phyloP scores from a whole-genome alignment of 2,888 invertebrate species.

The Hypena proboscidalis region DNA sequence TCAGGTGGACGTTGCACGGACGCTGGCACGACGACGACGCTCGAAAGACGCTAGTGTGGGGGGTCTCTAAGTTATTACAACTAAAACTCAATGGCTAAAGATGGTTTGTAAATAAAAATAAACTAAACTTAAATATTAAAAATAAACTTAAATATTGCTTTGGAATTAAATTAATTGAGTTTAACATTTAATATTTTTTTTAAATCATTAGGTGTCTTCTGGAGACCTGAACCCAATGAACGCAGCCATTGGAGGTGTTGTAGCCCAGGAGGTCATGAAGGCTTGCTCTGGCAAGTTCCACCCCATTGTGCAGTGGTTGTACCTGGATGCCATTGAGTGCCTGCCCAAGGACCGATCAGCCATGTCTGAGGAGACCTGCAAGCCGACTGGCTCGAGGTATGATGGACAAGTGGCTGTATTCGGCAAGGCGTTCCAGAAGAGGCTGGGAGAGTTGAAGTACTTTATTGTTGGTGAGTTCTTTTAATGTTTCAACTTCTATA shows the following conservation, averaged over 20 bases:
- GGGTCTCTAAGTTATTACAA: no score
- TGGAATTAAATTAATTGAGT: no score
- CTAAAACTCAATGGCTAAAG: no score
- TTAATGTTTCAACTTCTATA: no score
- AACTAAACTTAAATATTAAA: no score
- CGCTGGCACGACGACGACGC: no score
- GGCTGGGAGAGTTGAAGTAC: constrained; percentile 91
- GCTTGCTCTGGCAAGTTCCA: constrained; percentile 98
- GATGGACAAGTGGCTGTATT: constrained; percentile 98
- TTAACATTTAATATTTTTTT: not conserved
- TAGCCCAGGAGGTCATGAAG: constrained; percentile 99
- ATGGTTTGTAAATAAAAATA: no score
- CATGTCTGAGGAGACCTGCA: constrained; percentile 90
- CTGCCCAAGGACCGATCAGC: constrained; percentile 88
- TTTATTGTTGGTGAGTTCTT: constrained; percentile 87
- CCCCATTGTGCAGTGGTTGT: constrained; percentile 97
- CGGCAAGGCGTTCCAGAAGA: constrained; percentile 95
- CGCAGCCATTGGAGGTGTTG: constrained; percentile 97
- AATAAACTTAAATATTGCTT: no score
- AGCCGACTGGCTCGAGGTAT: constrained; percentile 89
- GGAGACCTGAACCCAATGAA: constrained; percentile 96
- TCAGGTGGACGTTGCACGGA: no score
- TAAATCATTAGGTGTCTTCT: constrained; percentile 84
- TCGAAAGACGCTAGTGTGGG: no score
- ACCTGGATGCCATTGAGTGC: constrained; percentile 98